A percentile compares a stretch with the other conserved stretches of the same genome.
Conservation (phyloP, 1,140 invertebrate genomes). For the Zaprionus lachaisei region DNA sequence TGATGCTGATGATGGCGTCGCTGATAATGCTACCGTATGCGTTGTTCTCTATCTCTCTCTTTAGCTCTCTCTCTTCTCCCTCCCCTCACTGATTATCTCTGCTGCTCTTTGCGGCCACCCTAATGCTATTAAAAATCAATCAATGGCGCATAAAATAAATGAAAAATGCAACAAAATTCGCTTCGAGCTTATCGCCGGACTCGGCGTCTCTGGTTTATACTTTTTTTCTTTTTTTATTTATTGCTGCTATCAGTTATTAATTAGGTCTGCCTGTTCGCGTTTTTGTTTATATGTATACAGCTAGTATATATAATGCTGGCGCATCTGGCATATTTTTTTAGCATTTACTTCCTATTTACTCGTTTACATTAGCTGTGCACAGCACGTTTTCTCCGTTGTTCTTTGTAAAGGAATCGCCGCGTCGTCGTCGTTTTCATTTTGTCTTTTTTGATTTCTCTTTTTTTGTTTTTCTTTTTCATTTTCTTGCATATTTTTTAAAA, state of each 20-base stretch:
- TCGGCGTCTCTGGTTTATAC: constrained; percentile 13
- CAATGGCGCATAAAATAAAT: constrained; percentile 78
- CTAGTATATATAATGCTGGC: not conserved
- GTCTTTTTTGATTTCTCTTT: constrained; percentile 9
- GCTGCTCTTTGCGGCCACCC: constrained; percentile 19
- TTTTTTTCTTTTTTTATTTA: constrained; percentile 37
- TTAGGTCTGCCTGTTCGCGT: constrained; percentile 42
- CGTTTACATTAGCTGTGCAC: constrained; percentile 50
- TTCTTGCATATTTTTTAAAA: constrained; percentile 23
- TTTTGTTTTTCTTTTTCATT: not conserved
- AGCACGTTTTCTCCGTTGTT: constrained; percentile 46
- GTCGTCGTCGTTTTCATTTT: not conserved
- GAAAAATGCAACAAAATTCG: constrained; percentile 50
- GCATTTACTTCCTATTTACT: constrained; percentile 71
- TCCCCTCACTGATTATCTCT: not conserved
- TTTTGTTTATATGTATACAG: not conserved
- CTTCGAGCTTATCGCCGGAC: constrained; percentile 42
- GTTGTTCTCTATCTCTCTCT: constrained; percentile 14
- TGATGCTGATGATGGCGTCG: constrained; percentile 44
- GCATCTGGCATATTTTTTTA: constrained; percentile 36
- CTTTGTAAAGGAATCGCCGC: constrained; percentile 13
- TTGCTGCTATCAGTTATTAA: constrained; percentile 69
- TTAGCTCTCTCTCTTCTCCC: not conserved
- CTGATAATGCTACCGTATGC: constrained; percentile 18
- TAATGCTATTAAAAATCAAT: constrained; percentile 81